Conservation (phyloP, 1,140 invertebrate species). For the Ceratitis capitata region DNA sequence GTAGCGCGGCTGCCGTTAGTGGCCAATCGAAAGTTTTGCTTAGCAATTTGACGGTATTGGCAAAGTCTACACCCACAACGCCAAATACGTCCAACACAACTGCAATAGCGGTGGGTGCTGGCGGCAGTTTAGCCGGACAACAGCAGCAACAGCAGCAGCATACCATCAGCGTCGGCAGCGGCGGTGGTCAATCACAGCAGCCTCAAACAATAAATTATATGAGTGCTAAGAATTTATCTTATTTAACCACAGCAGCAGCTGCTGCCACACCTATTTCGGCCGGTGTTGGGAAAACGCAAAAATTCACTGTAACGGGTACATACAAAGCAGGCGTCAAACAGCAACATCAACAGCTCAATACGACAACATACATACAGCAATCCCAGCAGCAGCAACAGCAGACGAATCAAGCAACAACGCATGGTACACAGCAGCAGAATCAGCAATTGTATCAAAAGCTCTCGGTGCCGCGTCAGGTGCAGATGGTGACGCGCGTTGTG, state of each 20-base stretch:
- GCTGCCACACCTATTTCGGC: neutral
- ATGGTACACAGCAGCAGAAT: neutral
- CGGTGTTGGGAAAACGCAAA: slow-evolving; percentile 17
- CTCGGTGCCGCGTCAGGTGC: slow-evolving; percentile 41
- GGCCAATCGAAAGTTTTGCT: slow-evolving; percentile 57
- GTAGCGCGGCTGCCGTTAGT: neutral
- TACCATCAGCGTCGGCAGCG: neutral
- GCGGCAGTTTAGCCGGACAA: neutral
- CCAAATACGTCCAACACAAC: neutral
- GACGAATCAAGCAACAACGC: slow-evolving; percentile 39
- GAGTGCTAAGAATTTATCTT: slow-evolving; percentile 43
- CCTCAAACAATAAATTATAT: slow-evolving; percentile 51
- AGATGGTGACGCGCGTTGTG: slow-evolving; percentile 37
- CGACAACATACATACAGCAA: slow-evolving; percentile 49
- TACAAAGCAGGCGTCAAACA: slow-evolving; percentile 41
- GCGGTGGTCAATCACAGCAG: slow-evolving; percentile 2
- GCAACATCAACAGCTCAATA: slow-evolving; percentile 50
- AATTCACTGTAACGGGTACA: slow-evolving; percentile 33
- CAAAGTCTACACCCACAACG: slow-evolving; percentile 48
- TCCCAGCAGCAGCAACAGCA: slow-evolving; percentile 3
- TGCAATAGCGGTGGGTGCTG: neutral
- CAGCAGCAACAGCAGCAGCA: neutral
- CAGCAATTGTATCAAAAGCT: slow-evolving; percentile 14
- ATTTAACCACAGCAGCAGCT: slow-evolving; percentile 51
- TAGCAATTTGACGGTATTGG: slow-evolving; percentile 62